phyloP scores from a whole-genome alignment of 1,140 invertebrate species.

The Sminthurinus signatus region DNA sequence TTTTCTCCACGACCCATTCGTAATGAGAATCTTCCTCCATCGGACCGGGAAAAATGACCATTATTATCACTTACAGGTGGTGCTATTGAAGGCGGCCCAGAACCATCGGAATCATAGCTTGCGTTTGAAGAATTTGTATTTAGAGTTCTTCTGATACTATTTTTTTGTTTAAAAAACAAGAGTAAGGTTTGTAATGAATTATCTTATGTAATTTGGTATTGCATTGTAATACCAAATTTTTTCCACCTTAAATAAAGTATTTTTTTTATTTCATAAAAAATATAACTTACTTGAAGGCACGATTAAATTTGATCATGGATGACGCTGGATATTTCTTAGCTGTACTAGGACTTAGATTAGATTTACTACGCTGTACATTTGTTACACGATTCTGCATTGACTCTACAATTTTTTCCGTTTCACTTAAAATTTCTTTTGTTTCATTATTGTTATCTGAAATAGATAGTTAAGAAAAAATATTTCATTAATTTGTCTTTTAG shows the following conservation, averaged over 20 bases:
- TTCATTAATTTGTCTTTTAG: no score
- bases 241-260: no score
- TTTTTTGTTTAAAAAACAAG: not conserved
- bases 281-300: conserved; percentile 9
- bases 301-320: conserved; percentile 9
- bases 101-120: not conserved
- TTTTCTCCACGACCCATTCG: conserved; percentile 45
- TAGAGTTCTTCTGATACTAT: conserved; percentile 2
- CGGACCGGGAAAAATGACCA: not conserved
- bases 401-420: not conserved
- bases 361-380: no score
- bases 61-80: no score
- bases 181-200: not conserved
- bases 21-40: conserved; percentile 61
- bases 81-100: no score
- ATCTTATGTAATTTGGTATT: no score
- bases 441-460: not conserved
- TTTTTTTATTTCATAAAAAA: no score
- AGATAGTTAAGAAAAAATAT: no score
- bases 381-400: conserved; percentile 9
- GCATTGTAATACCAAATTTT: no score
- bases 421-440: not conserved
- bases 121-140: not conserved
- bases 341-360: no score
- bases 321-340: not conserved